Evolutionary conservation across 1,140 invertebrate genomes (phyloP).

Genomic region (Scaptomyza graminum): DNA sequence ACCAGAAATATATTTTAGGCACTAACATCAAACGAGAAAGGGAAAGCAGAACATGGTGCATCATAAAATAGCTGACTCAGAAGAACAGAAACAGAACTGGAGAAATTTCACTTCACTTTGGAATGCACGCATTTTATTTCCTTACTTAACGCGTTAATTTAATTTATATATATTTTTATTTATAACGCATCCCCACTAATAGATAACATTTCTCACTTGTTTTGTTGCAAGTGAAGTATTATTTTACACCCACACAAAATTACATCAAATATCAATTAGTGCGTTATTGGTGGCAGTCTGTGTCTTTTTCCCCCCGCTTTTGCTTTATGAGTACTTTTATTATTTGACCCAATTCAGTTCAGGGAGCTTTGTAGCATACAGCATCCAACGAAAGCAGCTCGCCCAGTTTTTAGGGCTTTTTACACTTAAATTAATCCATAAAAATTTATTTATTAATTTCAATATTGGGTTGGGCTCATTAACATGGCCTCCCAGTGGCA

Average conservation of each 20-base stretch:
- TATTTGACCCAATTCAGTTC: constrained; percentile 57
- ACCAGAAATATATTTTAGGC: constrained; percentile 46
- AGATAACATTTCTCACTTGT: constrained; percentile 47
- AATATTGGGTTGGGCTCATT: constrained; percentile 74
- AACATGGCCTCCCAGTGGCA: constrained; percentile 50
- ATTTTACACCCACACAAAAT: constrained; percentile 30
- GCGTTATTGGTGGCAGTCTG: constrained; percentile 34
- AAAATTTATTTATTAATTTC: constrained; percentile 73
- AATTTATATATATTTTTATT: constrained; percentile 33
- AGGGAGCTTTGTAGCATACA: constrained; percentile 12
- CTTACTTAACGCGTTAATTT: constrained; percentile 33
- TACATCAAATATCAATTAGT: constrained; percentile 77
- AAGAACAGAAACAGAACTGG: neutral
- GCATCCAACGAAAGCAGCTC: constrained; percentile 39
- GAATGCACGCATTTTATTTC: constrained; percentile 11
- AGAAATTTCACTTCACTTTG: neutral
- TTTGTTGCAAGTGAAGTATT: constrained; percentile 26
- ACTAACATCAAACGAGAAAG: neutral
- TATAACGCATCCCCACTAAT: constrained; percentile 28
- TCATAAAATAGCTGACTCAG: constrained; percentile 29
- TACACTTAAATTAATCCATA: constrained; percentile 60
- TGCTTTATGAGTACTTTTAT: constrained; percentile 58
- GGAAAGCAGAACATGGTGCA: constrained; percentile 1
- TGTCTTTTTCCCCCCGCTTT: neutral
- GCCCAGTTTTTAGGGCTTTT: constrained; percentile 55